phyloP scores from a whole-genome alignment of 2,888 invertebrate genomes.

The Macaria liturata region DNA sequence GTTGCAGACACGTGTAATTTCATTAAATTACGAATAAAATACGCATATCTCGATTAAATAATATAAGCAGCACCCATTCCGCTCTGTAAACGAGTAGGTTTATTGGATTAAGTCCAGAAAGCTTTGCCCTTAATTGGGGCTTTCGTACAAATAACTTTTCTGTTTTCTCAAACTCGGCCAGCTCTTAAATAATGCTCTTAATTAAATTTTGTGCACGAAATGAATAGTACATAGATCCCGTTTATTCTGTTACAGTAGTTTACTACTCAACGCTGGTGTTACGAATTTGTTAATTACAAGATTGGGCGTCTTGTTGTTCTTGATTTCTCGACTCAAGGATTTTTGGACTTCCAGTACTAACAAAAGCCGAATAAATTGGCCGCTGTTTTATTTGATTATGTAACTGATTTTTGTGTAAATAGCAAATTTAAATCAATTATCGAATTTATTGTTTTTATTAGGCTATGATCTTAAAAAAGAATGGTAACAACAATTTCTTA shows the following conservation, averaged over 20 bases:
- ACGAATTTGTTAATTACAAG: constrained; percentile 26
- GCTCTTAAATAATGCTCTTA: constrained; percentile 75
- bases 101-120: constrained; percentile 82
- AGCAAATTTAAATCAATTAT: too few species aligned
- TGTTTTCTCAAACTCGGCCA: constrained; percentile 79
- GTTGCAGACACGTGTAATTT: too few species aligned
- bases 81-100: constrained; percentile 80
- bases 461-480: too few species aligned
- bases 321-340: constrained; percentile 10
- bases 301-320: constrained; percentile 32
- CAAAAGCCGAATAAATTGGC: constrained; percentile 1
- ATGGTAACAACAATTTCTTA: too few species aligned
- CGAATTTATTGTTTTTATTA: too few species aligned
- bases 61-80: constrained; percentile 75
- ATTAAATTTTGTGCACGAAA: constrained; percentile 71
- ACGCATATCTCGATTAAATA: constrained; percentile 64
- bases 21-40: constrained; percentile 41
- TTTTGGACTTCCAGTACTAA: constrained; percentile 3
- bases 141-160: constrained; percentile 80
- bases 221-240: constrained; percentile 46
- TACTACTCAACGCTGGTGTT: constrained; percentile 25
- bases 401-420: too few species aligned
- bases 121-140: constrained; percentile 81
- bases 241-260: constrained; percentile 27
- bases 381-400: constrained; percentile 7